These are phyloP conservation scores for Chelmon rostratus DNA, from an alignment of 2,797 vertebrate species.

Conservation along the genomic window DNA sequence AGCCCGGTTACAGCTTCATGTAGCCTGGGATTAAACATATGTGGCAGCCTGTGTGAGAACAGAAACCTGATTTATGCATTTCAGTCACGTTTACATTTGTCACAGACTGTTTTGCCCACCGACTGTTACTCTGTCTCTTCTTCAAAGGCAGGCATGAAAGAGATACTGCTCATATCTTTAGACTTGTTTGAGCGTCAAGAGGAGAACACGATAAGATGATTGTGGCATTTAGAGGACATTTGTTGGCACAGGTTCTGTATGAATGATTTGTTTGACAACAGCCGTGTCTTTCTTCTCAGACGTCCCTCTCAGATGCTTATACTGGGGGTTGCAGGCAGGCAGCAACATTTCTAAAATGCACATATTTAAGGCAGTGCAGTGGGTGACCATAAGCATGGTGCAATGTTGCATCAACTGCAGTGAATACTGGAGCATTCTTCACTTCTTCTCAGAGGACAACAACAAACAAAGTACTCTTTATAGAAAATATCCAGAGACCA, in stretches of 20 bases:
- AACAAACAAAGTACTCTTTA: conserved; percentile 30
- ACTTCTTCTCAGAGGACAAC: conserved; percentile 33
- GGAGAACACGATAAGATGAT: conserved; percentile 44
- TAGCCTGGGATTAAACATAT: conserved; percentile 18
- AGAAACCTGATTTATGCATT: conserved; percentile 61
- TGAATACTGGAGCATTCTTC: conserved; percentile 18
- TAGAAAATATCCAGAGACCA: conserved; percentile 20
- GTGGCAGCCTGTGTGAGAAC: conserved; percentile 32
- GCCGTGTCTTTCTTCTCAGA: conserved; percentile 15
- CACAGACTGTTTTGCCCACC: conserved; percentile 42
- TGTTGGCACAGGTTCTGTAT: conserved; percentile 32
- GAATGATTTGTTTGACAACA: conserved; percentile 54
- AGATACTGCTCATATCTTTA: conserved; percentile 64
- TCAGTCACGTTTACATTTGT: conserved; percentile 58
- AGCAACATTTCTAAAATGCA: conserved; percentile 35
- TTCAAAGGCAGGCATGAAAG: conserved; percentile 69
- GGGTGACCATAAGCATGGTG: conserved; percentile 13
- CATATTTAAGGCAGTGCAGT: conserved; percentile 22
- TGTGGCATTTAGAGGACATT: conserved; percentile 67
- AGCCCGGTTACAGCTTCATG: conserved; percentile 26
- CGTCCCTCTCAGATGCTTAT: conserved; percentile 11
- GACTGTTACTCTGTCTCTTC: conserved; percentile 56
- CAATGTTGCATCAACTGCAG: conserved; percentile 43
- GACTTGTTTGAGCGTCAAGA: conserved; percentile 58
- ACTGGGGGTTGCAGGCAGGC: conserved; percentile 13